Evolutionary conservation across 2,797 vertebrate species (phyloP), one percentile per base, ranked within the genome.

Genomic region (Lacerta agilis): DNA sequence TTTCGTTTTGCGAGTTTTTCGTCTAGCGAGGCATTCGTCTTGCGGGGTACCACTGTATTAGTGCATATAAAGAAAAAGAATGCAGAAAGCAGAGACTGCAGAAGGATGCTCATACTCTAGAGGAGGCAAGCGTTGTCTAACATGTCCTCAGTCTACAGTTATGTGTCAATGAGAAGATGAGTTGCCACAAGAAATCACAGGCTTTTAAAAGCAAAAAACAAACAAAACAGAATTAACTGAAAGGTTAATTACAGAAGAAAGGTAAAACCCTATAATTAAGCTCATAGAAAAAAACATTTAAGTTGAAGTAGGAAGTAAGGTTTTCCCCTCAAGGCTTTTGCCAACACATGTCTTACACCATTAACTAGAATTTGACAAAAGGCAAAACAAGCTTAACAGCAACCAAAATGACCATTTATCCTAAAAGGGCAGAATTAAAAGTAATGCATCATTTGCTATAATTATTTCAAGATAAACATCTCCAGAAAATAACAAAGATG

Each of bases 221-320:
- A 49, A 13, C 49, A 0, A 93, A 81, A 58, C 4, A 90, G 38
- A 67, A 73, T 15, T 88, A 75, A 93, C 83, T 45, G 71, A 92
- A 85, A 94, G 87, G 91, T 90, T 89, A 90, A 64, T 75, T 73
- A 49, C 0, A 0, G 87, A 89, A 90, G 89, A 92, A 89, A 91
- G 58, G 83, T 80, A 92, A 91, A 93, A 87, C 83, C 43, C 45
- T 86, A 85, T 36, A 4, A 69, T 87, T 45, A 86, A 87, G 7
- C 81, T 87, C 82, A 89, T 72, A 92, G 88, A 73, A 87, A 93
- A 85, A 92, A 85, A 80, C 89, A 91, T 80, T 91, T 82, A 89
- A 95, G 90, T 91, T 88, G 79, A 55, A 55, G 49, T 85, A 91
- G 86, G 84, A 92, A 92, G 72, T 0, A 1, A 88, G 89, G 91